phyloP scores from a whole-genome alignment of 2,888 invertebrate species.

The Calliopum simillimum region DNA sequence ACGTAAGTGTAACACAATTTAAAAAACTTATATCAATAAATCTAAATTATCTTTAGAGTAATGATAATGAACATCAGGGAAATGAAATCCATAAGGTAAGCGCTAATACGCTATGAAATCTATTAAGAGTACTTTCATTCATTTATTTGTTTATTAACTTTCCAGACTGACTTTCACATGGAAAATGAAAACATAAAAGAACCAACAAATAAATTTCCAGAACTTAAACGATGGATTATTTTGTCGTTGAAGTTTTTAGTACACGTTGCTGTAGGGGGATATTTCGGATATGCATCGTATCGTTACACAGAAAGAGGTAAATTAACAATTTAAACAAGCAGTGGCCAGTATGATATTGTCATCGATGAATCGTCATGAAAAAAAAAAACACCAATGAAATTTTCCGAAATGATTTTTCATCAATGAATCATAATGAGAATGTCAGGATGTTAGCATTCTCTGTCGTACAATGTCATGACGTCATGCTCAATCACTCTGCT shows the following conservation, averaged over 20 bases:
- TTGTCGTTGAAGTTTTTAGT: slow-evolving; percentile 45
- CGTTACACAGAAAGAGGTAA: slow-evolving; percentile 58
- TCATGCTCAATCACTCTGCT: too few relatives aligned
- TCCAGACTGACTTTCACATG: slow-evolving; percentile 50
- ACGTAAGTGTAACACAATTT: slow-evolving; percentile 48
- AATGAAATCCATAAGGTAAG: slow-evolving; percentile 45
- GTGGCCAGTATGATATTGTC: too few relatives aligned
- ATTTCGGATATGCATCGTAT: slow-evolving; percentile 64
- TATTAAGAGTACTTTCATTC: too few relatives aligned
- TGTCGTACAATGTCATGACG: too few relatives aligned
- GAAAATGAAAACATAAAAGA: slow-evolving; percentile 35
- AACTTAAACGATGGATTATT: slow-evolving; percentile 42
- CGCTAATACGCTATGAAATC: neutral
- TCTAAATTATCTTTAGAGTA: slow-evolving; percentile 23
- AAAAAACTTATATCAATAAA: neutral
- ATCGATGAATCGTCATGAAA: too few relatives aligned
- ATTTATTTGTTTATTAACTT: neutral
- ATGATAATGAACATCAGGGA: slow-evolving; percentile 35
- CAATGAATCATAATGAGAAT: too few relatives aligned
- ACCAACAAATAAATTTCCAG: neutral
- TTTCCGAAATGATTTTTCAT: too few relatives aligned
- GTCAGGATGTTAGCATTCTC: too few relatives aligned
- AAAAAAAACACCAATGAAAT: too few relatives aligned
- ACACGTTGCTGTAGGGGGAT: slow-evolving; percentile 56
- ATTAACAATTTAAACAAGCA: slow-evolving; percentile 34